phyloP scores from a whole-genome alignment of 2,888 invertebrate genomes.

The Leucania comma region DNA sequence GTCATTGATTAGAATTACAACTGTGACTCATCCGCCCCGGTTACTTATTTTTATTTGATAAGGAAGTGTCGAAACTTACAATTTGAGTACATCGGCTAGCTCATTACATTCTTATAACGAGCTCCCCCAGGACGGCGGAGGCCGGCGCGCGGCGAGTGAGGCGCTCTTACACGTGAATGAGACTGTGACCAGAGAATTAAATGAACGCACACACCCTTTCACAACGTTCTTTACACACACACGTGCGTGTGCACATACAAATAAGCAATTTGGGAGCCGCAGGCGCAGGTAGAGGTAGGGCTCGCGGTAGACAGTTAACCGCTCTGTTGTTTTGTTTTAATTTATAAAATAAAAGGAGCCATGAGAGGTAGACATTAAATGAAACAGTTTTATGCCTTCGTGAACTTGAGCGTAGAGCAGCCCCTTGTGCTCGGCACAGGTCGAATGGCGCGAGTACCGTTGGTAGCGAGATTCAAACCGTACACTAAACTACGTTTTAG shows the following conservation, averaged over 20 bases:
- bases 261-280: conserved; percentile 44
- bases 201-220: conserved; percentile 7
- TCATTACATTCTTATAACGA: conserved; percentile 11
- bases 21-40: conserved; percentile 20
- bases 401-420: conserved; percentile 6
- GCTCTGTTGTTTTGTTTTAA: conserved; percentile 43
- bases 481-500: background rate
- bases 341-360: conserved; percentile 43
- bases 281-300: conserved; percentile 33
- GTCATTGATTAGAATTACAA: conserved; percentile 20
- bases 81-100: background rate
- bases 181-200: conserved; percentile 25
- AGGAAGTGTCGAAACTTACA: background rate
- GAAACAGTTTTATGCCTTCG: conserved; percentile 46
- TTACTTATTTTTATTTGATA: background rate
- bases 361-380: conserved; percentile 37
- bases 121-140: conserved; percentile 7
- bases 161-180: conserved; percentile 33
- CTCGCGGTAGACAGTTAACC: conserved; percentile 37
- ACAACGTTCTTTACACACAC: conserved; percentile 9
- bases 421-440: background rate
- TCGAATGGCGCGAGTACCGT: background rate
- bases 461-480: background rate
- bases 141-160: conserved; percentile 1
- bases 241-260: conserved; percentile 17